Base-by-base conservation (phyloP, 1,140 invertebrate species). In the Euwallacea similis region DNA sequence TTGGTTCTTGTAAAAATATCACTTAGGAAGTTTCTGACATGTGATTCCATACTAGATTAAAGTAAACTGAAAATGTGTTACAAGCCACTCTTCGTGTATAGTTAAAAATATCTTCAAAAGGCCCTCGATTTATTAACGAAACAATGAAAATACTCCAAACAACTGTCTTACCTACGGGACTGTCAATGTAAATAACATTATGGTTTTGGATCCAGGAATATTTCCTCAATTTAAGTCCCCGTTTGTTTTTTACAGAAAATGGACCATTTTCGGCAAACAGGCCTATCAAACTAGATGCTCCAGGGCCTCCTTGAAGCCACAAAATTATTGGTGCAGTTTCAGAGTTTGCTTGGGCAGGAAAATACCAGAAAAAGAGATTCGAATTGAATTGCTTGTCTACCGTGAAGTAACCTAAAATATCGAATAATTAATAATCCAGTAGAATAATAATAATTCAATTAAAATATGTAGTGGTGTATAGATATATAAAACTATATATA, bases 111-210 rank as follows among this genome's bases (percentile, higher is more conserved):
- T 16, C 54, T 50, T 6, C 13, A 50, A 50, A 50, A 50, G 9
- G 9, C 4, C 13, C n/a, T 7, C 9, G 6, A 58, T 33, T 33
- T 33, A 33, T 33, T 33, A 33, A 33, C 1, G 21, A 33, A 33
- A 33, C 4, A 33, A 33, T 33, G 1, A 33, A 33, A 33, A 33
- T 44, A 62, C 1, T 33, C 4, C 21, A 33, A 33, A 33, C 21
- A 33, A 33, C 21, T 2, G 1, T 33, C 66, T 46, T 60, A 68
- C 91, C 91, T n/a, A 93, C 93, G 4, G 94, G 94, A 81, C 93
- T 94, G 79, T 96, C 93, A 63, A 95, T 90, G 76, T 92, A 95
- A 4, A 95, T 80, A 69, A 95, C 80, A 70, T 89, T 89, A 78
- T 92, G 90, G 41, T 86, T 87, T 21, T 85, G 84, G 44, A 87